Base-by-base conservation (phyloP, 2,888 invertebrate genomes). In the Pyrrhosoma nymphula region DNA sequence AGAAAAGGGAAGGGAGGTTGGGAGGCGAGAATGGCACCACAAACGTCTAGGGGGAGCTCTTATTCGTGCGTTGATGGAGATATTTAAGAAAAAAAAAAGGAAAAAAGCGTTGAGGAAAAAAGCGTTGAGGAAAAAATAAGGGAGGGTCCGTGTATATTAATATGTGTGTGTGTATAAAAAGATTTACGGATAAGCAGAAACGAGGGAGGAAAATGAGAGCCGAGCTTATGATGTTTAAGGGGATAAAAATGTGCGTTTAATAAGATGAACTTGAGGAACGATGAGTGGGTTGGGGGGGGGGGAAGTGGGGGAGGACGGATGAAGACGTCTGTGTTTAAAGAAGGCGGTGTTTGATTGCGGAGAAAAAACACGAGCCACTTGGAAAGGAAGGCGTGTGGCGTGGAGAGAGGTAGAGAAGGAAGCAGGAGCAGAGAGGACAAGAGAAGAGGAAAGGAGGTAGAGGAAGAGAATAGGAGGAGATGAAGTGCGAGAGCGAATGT, bases 181-280 rank as follows among this genome's bases (percentile, higher is more conserved):
- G 69, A 69, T 69, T 69, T 69, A 26, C n/a, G 69, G 69, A 69
- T 69, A n/a, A 69, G n/a, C 47, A 47, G 47, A 47, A 47, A 47
- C 69, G 69, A 69, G 69, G 69, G 26, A 69, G 10, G n/a, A n/a
- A 60, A 69, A 69, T 69, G 69, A 69, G 26, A 26, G 69, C n/a
- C 69, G 69, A n/a, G 69, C 69, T 69, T 69, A 69, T 69, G 69
- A 69, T 26, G 69, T 69, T 69, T 69, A 69, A 69, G 69, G 23
- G 69, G 69, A 69, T 69, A 69, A 69, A 69, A 69, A 69, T 69
- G 23, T 12, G 8, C 23, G 69, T n/a, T 69, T 69, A 69, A 69
- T 26, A 69, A 69, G 26, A 69, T 47, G 47, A 69, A 69, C 60
- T n/a, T 26, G 8, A 20, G 69, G 10, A n/a, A n/a, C 47, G 47